These are phyloP conservation scores for Echinometra lucunter DNA, from an alignment of 53 echinoderm and acorn worm species.

Conservation along the genomic window DNA sequence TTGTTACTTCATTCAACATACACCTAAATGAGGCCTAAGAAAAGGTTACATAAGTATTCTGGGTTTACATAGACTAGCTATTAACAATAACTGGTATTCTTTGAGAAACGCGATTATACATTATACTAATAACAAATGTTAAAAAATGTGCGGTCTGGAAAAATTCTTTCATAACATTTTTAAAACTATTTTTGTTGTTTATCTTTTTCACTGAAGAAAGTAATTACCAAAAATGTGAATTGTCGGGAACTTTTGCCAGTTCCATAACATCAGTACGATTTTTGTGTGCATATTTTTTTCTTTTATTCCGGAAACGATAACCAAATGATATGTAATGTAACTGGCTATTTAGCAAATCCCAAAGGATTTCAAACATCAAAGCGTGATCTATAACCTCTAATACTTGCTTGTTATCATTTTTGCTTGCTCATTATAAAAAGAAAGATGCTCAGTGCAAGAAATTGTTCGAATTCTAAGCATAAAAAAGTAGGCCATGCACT, in stretches of 20 bases:
- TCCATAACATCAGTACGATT: too few relatives aligned
- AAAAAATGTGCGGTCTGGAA: background rate
- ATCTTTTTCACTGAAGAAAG: background rate
- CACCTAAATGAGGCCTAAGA: too few relatives aligned
- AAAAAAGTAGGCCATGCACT: background rate
- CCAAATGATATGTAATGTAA: too few relatives aligned
- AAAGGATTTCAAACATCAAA: background rate
- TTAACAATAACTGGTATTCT: background rate
- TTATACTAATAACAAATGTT: background rate
- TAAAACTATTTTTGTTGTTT: too few relatives aligned
- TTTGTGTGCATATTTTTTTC: too few relatives aligned
- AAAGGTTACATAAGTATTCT: background rate
- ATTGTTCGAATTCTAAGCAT: background rate
- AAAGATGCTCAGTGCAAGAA: background rate
- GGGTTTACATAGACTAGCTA: background rate
- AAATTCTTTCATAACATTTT: background rate
- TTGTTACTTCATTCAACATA: background rate
- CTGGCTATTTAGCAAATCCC: background rate
- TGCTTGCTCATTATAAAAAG: background rate
- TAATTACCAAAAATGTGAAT: background rate
- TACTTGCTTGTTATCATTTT: background rate
- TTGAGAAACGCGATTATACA: background rate
- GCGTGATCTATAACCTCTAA: background rate
- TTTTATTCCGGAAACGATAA: too few relatives aligned
- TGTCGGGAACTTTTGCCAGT: background rate